Base-by-base conservation (phyloP, 2,113 vertebrate genomes). In the Myodes glareolus region DNA sequence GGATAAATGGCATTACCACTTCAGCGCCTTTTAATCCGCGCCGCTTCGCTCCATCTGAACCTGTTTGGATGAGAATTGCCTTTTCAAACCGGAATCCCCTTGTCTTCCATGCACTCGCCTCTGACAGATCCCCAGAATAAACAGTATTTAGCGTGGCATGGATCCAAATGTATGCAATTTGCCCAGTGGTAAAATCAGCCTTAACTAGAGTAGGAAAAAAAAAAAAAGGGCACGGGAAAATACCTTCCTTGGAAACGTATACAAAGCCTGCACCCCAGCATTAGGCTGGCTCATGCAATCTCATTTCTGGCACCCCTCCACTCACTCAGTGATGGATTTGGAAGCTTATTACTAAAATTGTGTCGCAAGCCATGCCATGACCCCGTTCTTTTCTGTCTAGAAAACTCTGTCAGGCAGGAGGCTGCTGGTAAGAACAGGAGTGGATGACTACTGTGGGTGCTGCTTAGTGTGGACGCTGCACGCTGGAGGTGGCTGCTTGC, bases 121-220 rank as follows among this genome's bases (percentile, higher is more conserved):
- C 97, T 97, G 97, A 98, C 97, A 4, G 86, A 97, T 96, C 97
- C 98, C 97, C 97, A 98, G 97, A 98, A 98, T 88, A 98, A 98
- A 98, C 95, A 98, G 94, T 68, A 85, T 95, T 98, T 98, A 98
- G 97, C 14, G 21, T 97, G 98, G 98, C 97, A 97, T 2, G 88
- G 96, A 97, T 98, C 98, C 98, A 98, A 98, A 97, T 95, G 98
- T 8, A 96, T 87, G 97, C 95, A 96, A 93, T 97, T 96, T 98
- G 96, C 97, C 98, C 96, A 97, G 81, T 97, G 96, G 95, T 97
- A 97, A 98, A 98, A 97, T 85, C 95, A 98, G 97, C 95, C 97
- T 97, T 90, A 97, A 97, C 95, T 94, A 90, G 80, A 50, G 88
- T 77, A 96, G 81, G 47, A 17, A 72, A 87, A 58, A 58, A 58